phyloP scores from a whole-genome alignment of 2,797 vertebrate genomes.

The Lindbergichthys nudifrons region DNA sequence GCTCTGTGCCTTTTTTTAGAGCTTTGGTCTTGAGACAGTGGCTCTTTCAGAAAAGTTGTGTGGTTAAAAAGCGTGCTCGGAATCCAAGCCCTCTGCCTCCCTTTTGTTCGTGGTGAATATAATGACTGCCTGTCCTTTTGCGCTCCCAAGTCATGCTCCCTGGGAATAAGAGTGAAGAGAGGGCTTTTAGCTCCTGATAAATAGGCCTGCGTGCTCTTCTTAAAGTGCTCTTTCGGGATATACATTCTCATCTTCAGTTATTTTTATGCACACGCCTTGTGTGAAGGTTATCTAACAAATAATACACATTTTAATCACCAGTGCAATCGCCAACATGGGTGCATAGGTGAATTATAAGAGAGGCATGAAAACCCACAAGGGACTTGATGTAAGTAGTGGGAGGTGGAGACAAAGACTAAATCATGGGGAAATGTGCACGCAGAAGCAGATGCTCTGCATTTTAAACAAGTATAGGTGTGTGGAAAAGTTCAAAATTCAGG shows the following conservation, averaged over 20 bases:
- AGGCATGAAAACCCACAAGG: constrained; percentile 38
- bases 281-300: constrained; percentile 58
- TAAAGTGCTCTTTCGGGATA: constrained; percentile 48
- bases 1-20: constrained; percentile 29
- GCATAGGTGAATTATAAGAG: constrained; percentile 51
- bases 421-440: constrained; percentile 53
- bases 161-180: constrained; percentile 66
- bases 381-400: constrained; percentile 38
- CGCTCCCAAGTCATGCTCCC: constrained; percentile 57
- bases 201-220: constrained; percentile 56
- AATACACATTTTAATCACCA: constrained; percentile 57
- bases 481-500: constrained; percentile 60
- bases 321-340: constrained; percentile 19
- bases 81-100: constrained; percentile 51
- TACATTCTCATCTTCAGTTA: constrained; percentile 11
- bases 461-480: constrained; percentile 51
- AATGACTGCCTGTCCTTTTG: constrained; percentile 55
- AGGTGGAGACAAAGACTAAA: constrained; percentile 53
- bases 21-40: constrained; percentile 44
- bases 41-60: constrained; percentile 40
- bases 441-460: constrained; percentile 62
- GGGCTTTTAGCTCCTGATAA: constrained; percentile 76
- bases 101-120: constrained; percentile 71
- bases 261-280: constrained; percentile 52
- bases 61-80: constrained; percentile 42